Percentiles rank a stretch among this genome's conserved stretches.
These are phyloP conservation scores for Cranoglanis bouderius DNA, from an alignment of 2,113 vertebrate genomes.

Conservation along the genomic window DNA sequence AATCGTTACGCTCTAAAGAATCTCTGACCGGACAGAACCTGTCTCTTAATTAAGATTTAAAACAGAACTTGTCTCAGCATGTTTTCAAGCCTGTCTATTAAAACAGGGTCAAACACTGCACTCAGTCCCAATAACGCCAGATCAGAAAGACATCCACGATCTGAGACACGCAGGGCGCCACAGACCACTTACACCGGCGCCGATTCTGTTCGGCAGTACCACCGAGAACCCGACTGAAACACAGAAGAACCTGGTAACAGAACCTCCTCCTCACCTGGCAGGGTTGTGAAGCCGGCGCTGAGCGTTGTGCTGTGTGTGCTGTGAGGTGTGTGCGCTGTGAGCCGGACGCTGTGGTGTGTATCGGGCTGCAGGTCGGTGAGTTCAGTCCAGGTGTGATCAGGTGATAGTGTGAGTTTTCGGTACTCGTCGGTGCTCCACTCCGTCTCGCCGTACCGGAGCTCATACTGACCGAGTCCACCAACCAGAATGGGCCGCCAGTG, in stretches of 20 bases:
- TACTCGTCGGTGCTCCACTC: not conserved
- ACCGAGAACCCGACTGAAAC: too few relatives aligned
- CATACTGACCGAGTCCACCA: conserved; percentile 68
- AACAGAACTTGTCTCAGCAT: not conserved
- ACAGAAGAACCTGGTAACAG: not conserved
- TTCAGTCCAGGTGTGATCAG: conserved; percentile 65
- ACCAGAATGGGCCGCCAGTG: conserved; percentile 78
- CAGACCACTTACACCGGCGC: not conserved
- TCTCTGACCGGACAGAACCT: not conserved
- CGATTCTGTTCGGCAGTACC: too few relatives aligned
- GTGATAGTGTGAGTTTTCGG: conserved; percentile 61
- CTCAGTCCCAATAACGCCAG: not conserved
- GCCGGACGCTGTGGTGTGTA: conserved; percentile 77
- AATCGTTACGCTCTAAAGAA: not conserved
- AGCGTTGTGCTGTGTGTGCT: conserved; percentile 64
- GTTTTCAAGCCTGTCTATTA: not conserved
- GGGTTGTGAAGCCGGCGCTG: conserved; percentile 76
- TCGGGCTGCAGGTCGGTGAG: conserved; percentile 73
- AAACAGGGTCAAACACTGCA: not conserved
- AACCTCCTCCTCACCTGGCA: conserved; percentile 68
- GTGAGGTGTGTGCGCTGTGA: conserved; percentile 76
- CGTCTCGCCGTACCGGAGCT: conserved; percentile 65
- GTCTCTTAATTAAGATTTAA: not conserved
- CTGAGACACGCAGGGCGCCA: not conserved
- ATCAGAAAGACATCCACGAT: not conserved